Percentiles rank a stretch among this genome's conserved stretches.
These are phyloP conservation scores for Gryllus bimaculatus DNA, from an alignment of 1,140 invertebrate species.

Conservation along the genomic window DNA sequence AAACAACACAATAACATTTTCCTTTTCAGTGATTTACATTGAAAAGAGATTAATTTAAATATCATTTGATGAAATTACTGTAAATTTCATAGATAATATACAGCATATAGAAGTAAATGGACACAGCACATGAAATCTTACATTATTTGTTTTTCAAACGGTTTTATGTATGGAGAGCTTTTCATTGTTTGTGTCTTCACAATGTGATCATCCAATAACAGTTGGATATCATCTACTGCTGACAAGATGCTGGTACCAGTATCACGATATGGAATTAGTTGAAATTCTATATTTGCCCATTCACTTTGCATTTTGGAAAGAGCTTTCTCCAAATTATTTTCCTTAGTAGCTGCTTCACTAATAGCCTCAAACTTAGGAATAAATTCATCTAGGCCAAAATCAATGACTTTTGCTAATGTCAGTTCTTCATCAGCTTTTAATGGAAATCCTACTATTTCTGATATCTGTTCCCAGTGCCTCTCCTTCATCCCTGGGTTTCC, in stretches of 20 bases:
- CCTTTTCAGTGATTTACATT: too few relatives aligned
- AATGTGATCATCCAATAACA: constrained; percentile 91
- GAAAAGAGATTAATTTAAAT: too few relatives aligned
- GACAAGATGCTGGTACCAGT: constrained; percentile 86
- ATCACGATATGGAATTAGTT: constrained; percentile 62
- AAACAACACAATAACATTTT: too few relatives aligned
- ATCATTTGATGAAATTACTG: too few relatives aligned
- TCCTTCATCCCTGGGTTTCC: constrained; percentile 90
- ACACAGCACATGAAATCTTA: constrained; percentile 36
- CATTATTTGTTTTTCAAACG: constrained; percentile 74
- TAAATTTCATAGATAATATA: too few relatives aligned
- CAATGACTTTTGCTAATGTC: constrained; percentile 77
- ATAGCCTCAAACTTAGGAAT: constrained; percentile 85
- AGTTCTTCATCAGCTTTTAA: constrained; percentile 76
- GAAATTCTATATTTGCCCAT: constrained; percentile 82
- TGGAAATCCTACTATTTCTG: constrained; percentile 89
- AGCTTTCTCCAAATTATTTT: constrained; percentile 84
- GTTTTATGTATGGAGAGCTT: constrained; percentile 93
- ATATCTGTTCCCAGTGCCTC: constrained; percentile 92
- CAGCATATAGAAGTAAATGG: not conserved
- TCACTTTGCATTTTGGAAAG: constrained; percentile 85
- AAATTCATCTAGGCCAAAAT: constrained; percentile 84
- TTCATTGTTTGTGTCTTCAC: constrained; percentile 97
- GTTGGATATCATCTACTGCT: constrained; percentile 88
- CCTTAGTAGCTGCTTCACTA: constrained; percentile 90